A percentile compares a stretch with the other conserved stretches of the same genome.
phyloP scores from a whole-genome alignment of 1,140 invertebrate genomes.

The Anastrepha ludens region DNA sequence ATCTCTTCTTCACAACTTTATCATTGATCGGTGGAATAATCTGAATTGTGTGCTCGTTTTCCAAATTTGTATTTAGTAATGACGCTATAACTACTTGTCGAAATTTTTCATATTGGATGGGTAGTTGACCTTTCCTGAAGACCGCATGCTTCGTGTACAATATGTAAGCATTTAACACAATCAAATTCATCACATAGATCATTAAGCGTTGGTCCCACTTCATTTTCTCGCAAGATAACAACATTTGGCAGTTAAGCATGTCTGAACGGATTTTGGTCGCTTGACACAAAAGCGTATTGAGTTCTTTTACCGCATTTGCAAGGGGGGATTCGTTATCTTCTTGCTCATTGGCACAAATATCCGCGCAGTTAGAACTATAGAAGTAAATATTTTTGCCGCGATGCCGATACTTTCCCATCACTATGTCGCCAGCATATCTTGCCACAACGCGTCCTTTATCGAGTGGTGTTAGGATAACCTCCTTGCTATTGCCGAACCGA shows the following conservation, averaged over 20 bases:
- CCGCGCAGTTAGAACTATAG: slow-evolving; percentile 66
- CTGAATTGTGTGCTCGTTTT: slow-evolving; percentile 58
- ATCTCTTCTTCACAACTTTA: slow-evolving; percentile 64
- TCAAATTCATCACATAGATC: slow-evolving; percentile 63
- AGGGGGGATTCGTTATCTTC: not conserved
- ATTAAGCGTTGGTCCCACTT: slow-evolving; percentile 59
- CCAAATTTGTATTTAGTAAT: slow-evolving; percentile 60
- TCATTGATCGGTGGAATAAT: slow-evolving; percentile 59
- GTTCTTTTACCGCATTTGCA: not conserved
- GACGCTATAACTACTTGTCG: slow-evolving; percentile 63
- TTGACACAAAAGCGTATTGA: not conserved
- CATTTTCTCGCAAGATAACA: slow-evolving; percentile 52
- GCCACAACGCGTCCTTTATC: slow-evolving; percentile 61
- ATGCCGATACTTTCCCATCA: slow-evolving; percentile 68
- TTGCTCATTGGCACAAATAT: slow-evolving; percentile 57
- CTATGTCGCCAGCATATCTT: slow-evolving; percentile 62
- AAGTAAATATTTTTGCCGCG: slow-evolving; percentile 65
- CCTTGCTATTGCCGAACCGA: slow-evolving; percentile 66
- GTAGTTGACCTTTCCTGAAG: not conserved
- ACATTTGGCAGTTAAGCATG: slow-evolving; percentile 60
- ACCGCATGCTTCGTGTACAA: slow-evolving; percentile 60
- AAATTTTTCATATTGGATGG: slow-evolving; percentile 63
- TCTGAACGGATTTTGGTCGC: not conserved
- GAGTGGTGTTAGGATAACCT: slow-evolving; percentile 62
- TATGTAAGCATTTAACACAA: slow-evolving; percentile 63